Base-by-base conservation (phyloP, 2,113 vertebrate genomes). In the Onychostruthus taczanowskii region DNA sequence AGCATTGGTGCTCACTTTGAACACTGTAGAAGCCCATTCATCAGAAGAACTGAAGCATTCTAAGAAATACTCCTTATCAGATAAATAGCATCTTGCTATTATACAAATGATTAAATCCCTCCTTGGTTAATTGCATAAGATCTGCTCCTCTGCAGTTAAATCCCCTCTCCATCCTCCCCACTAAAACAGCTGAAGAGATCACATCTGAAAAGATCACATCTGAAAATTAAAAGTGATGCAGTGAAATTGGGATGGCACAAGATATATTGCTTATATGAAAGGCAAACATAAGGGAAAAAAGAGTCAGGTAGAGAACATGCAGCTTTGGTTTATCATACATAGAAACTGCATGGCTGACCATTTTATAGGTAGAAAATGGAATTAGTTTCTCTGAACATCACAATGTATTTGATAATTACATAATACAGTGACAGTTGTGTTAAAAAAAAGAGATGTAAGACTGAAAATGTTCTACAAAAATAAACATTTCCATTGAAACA, bases 11-110 rank as follows among this genome's bases (percentile, higher is more conserved):
- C 93, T 97, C 89, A 11, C 93, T 97, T 93, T 96, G 91, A 97
- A 94, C 68, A 85, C 56, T 88, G 61, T 15, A 52, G 46, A 87
- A 97, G 80, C 89, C 77, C 93, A 95, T 97, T 97, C 93, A 96
- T 97, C 95, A 98, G 81, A 81, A 84, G 89, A 96, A 95, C 66
- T 69, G 94, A 97, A 79, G 93, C 93, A 92, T 96, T 96, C 92
- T 95, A 84, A 96, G 95, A 97, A 97, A 91, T 84, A 93, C n/a
- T 96, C 72, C 87, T 96, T 95, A 95, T 92, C 84, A 96, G 95
- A 96, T 93, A 97, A 96, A 97, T 87, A 96, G 82, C 79, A 95
- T 67, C 69, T 96, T 95, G 94, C 88, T 92, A 95, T 95, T 95
- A 85, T 46, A 97, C 79, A 97, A 97, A 97, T 94, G 49, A 96